Conservation (phyloP, 2,797 vertebrate species). For the Hephaestus fuliginosus region DNA sequence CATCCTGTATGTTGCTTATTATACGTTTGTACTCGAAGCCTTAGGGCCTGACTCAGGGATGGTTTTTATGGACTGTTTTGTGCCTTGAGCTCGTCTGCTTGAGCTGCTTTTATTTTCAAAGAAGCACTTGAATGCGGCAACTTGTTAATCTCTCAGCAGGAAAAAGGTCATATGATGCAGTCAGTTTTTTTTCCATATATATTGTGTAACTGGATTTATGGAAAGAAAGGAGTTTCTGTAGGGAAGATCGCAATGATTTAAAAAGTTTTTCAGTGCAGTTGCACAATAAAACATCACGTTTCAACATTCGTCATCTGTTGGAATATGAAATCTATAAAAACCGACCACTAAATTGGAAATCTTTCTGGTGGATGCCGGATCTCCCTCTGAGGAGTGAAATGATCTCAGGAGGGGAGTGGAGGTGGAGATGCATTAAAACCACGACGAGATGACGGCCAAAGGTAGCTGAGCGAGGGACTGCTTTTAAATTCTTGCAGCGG, state of each 20-base stretch:
- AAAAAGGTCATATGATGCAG: not conserved
- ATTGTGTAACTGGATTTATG: not conserved
- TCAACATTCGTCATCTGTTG: not conserved
- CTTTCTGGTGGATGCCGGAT: not conserved
- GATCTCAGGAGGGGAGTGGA: slow-evolving; percentile 14
- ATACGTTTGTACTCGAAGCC: not conserved
- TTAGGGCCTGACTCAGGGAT: not conserved
- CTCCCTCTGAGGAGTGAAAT: slow-evolving; percentile 10
- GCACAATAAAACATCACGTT: not conserved
- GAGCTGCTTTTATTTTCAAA: not conserved
- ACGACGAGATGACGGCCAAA: slow-evolving; percentile 16
- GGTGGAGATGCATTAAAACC: slow-evolving; percentile 10
- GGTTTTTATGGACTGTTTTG: not conserved
- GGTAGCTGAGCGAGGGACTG: not conserved
- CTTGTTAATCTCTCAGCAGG: not conserved
- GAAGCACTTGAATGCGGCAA: not conserved
- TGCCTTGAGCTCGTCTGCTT: not conserved
- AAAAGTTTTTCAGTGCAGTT: not conserved
- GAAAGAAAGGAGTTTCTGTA: not conserved
- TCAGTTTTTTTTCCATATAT: not conserved
- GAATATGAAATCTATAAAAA: slow-evolving; percentile 6
- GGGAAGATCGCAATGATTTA: not conserved
- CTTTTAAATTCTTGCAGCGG: slow-evolving; percentile 22
- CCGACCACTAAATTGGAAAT: not conserved
- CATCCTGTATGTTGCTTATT: slow-evolving; percentile 12